Percentiles rank a stretch among this genome's conserved stretches.
These are phyloP conservation scores for Rutpela maculata DNA, from an alignment of 2,888 invertebrate species.

Conservation along the genomic window DNA sequence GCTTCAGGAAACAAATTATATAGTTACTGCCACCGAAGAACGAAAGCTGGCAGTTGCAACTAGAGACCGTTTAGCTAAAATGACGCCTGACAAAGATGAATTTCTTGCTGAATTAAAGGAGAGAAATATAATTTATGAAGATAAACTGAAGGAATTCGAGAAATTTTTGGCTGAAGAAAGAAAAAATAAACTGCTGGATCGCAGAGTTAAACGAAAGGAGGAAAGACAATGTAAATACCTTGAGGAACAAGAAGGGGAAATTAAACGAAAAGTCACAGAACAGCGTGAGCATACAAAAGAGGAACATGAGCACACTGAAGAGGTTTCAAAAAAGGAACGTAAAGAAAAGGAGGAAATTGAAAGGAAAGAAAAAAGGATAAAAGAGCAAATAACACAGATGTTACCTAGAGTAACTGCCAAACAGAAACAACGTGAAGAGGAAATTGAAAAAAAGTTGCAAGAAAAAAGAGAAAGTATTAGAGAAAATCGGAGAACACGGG, in stretches of 20 bases:
- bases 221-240: constrained; percentile 79
- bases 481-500: constrained; percentile 38
- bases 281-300: constrained; percentile 76
- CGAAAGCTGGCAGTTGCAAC: constrained; percentile 89
- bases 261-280: constrained; percentile 81
- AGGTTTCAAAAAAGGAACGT: too few relatives aligned
- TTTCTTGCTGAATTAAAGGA: constrained; percentile 87
- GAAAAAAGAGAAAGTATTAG: constrained; percentile 50
- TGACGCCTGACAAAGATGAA: constrained; percentile 86
- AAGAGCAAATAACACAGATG: too few relatives aligned
- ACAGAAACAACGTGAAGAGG: too few relatives aligned
- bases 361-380: too few relatives aligned
- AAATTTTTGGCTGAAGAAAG: constrained; percentile 80
- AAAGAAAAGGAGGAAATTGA: too few relatives aligned
- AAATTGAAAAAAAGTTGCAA: too few relatives aligned
- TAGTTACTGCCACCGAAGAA: constrained; percentile 86
- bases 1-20: constrained; percentile 90
- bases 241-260: constrained; percentile 85
- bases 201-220: constrained; percentile 80
- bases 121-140: constrained; percentile 79
- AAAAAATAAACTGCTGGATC: constrained; percentile 79
- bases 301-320: constrained; percentile 72
- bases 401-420: too few relatives aligned
- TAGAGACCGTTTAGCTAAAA: constrained; percentile 85
- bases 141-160: constrained; percentile 84